A percentile compares a stretch with the other conserved stretches of the same genome.
These are phyloP conservation scores for Myrmophylax atrothorax DNA, from an alignment of 2,113 vertebrate species.

Conservation along the genomic window DNA sequence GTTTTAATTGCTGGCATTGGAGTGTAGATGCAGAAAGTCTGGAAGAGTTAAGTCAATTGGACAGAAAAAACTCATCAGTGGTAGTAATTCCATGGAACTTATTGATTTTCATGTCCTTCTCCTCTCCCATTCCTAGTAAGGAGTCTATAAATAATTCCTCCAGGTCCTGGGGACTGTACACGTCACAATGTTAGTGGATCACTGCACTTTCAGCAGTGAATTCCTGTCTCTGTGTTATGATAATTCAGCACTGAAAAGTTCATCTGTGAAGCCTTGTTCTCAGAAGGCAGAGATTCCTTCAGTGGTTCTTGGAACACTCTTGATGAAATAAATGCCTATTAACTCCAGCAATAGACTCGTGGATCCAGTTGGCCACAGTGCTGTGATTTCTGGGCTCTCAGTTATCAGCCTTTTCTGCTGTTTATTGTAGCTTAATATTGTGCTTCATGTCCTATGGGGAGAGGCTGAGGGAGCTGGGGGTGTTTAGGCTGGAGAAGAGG, in stretches of 20 bases:
- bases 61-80: background rate
- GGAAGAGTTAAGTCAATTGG: background rate
- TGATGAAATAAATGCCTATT: background rate
- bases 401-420: background rate
- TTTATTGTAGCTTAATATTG: background rate
- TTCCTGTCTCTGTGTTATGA: background rate
- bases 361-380: background rate
- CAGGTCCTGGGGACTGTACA: background rate
- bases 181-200: background rate
- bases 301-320: background rate
- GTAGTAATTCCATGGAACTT: background rate
- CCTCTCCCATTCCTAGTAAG: background rate
- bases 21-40: background rate
- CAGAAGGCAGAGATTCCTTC: background rate
- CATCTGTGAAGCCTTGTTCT: background rate
- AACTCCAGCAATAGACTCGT: accelerated
- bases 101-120: accelerated
- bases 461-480: no score
- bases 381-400: background rate
- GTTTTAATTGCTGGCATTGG: background rate
- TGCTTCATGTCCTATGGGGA: no score
- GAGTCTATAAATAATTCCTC: background rate
- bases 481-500: no score
- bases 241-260: background rate
- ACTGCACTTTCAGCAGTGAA: background rate